Evolutionary conservation across 2,888 invertebrate species (phyloP).

Genomic region (Sepiola atlantica): DNA sequence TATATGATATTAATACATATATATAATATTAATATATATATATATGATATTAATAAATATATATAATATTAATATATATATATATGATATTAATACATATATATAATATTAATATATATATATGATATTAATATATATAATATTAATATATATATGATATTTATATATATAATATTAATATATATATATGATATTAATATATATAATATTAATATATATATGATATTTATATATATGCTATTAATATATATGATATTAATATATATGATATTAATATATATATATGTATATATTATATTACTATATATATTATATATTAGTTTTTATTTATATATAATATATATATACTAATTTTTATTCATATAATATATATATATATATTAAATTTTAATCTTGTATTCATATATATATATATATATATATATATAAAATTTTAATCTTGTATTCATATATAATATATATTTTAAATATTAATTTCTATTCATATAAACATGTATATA

Average conservation of each 20-base stretch:
- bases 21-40: no score
- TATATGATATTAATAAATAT: not conserved
- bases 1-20: no score
- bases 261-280: no score
- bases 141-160: not conserved
- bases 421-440: not conserved
- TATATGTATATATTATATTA: no score
- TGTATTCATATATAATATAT: slow-evolving; percentile 34
- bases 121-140: not conserved
- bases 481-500: slow-evolving; percentile 2
- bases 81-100: not conserved
- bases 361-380: slow-evolving; percentile 40
- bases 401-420: slow-evolving; percentile 2
- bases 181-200: not conserved
- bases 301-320: no score
- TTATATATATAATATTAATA: not conserved
- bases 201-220: not conserved
- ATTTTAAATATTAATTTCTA: no score
- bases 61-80: not conserved
- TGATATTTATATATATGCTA: no score
- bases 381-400: not conserved
- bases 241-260: no score
- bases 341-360: no score
- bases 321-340: no score
- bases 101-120: not conserved